Evolutionary conservation across 2,888 invertebrate genomes (phyloP), one percentile per base, ranked within the genome.

Genomic region (Chymomyza caudatula): DNA sequence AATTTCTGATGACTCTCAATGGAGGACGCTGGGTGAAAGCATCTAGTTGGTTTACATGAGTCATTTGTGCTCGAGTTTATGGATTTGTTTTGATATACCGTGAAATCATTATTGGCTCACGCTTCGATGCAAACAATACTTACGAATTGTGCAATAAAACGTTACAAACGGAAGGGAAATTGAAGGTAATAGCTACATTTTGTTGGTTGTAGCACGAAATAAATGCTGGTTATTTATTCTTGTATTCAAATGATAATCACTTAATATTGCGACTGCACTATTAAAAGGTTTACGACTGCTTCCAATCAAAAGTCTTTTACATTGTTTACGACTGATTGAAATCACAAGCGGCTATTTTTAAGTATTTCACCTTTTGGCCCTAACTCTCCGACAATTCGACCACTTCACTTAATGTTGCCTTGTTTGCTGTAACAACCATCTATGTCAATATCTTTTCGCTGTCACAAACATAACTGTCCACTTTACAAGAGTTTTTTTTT

Each of bases 1-100:
- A 82, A 82, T 69, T 82, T 79, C 74, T 79, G 67, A 85, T 82
- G 69, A 78, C 63, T 67, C 78, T 68, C 55, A 42, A 64, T 66
- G 60, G 74, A 58, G 70, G 63, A 54, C 56, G 60, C 49, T 22
- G 43, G n/a, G 22, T 13, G 25, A 8, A 17, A 15, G 8, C 51
- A 4, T 60, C 49, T 51, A 53, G 42, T 66, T 42, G 17, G 43
- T 44, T 44, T 25, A 19, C 29, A 57, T 29, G 51, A 52, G 63
- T 51, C 59, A 49, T 47, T 65, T 53, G 54, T 63, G 23, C 22
- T 59, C 51, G 15, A 37, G 65, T 70, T 69, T 69, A 68, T 70
- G 69, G 52, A 58, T 57, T 69, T 71, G 72, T 69, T 78, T 76
- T 84, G 81, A 80, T 74, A 65, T 62, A 73, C 57, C 65, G 60